phyloP scores from a whole-genome alignment of 2,113 vertebrate genomes.

The Anarrhichthys ocellatus region DNA sequence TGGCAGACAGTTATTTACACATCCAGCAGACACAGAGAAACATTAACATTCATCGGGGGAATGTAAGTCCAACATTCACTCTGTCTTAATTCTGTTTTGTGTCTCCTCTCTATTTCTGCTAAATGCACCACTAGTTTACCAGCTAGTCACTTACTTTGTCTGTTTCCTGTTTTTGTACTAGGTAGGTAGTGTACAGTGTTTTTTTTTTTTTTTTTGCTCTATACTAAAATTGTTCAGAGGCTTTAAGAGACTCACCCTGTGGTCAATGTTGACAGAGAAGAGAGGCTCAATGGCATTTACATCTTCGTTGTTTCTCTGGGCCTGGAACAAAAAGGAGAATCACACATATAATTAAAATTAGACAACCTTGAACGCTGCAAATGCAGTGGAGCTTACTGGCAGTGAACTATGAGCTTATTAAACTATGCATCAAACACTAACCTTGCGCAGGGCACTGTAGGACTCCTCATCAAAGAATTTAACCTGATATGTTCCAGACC shows the following conservation, averaged over 20 bases:
- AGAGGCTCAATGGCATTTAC: constrained; percentile 88
- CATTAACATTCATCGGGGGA: background rate
- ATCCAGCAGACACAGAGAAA: background rate
- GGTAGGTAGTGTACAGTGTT: background rate
- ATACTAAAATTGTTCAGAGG: background rate
- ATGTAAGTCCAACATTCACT: background rate
- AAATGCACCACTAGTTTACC: background rate
- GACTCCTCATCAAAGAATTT: constrained; percentile 95
- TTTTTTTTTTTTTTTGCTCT: background rate
- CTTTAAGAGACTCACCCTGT: constrained; percentile 84
- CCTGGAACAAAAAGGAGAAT: constrained; percentile 74
- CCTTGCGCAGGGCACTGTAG: constrained; percentile 90
- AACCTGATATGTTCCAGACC: constrained; percentile 91
- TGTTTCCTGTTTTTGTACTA: background rate
- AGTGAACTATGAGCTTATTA: background rate
- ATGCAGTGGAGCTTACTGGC: background rate
- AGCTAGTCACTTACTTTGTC: background rate
- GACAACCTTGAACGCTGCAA: background rate
- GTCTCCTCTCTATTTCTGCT: background rate
- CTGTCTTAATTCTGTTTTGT: background rate
- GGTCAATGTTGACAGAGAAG: constrained; percentile 91
- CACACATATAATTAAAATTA: constrained; percentile 3
- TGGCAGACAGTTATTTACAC: background rate
- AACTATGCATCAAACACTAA: constrained; percentile 30
- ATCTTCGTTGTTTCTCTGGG: constrained; percentile 94